Percentiles rank a stretch among this genome's conserved stretches.
phyloP scores from a whole-genome alignment of 2,113 vertebrate species.

The Dendrocopos noguchii region DNA sequence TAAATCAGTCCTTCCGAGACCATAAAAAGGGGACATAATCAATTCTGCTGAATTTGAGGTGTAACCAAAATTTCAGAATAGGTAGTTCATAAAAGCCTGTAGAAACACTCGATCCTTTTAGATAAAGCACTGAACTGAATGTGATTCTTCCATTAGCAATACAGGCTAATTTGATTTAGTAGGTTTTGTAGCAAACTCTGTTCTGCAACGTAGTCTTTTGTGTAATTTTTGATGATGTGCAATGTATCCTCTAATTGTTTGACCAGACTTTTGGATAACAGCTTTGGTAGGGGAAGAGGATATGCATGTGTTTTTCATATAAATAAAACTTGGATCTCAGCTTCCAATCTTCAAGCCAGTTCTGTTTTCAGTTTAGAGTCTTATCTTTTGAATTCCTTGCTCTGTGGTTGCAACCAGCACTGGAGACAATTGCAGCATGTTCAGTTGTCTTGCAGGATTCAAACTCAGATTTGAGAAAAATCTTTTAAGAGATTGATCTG shows the following conservation, averaged over 20 bases:
- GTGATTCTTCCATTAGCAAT: not conserved
- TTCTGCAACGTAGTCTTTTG: not conserved
- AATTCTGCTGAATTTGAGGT: not conserved
- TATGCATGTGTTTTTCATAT: not conserved
- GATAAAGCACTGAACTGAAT: not conserved
- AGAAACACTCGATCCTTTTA: not conserved
- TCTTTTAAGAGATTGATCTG: not conserved
- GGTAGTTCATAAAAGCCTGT: not conserved
- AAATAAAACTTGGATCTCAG: slow-evolving; percentile 24
- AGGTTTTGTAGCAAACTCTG: not conserved
- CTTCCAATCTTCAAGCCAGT: not conserved
- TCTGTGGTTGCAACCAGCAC: not conserved
- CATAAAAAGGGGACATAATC: not conserved
- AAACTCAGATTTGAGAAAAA: not conserved
- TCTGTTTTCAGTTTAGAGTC: not conserved
- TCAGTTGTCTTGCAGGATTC: not conserved
- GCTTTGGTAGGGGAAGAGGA: not conserved
- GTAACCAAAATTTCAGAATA: not conserved
- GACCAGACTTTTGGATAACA: not conserved
- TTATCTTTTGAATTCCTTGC: not conserved
- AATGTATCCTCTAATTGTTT: slow-evolving; percentile 50
- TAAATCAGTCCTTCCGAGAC: not conserved
- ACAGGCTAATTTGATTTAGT: not conserved
- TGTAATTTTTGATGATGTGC: slow-evolving; percentile 11
- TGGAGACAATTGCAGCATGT: not conserved